These are phyloP conservation scores for Phylloscopus trochilus DNA, from an alignment of 2,113 vertebrate genomes.

Conservation along the genomic window DNA sequence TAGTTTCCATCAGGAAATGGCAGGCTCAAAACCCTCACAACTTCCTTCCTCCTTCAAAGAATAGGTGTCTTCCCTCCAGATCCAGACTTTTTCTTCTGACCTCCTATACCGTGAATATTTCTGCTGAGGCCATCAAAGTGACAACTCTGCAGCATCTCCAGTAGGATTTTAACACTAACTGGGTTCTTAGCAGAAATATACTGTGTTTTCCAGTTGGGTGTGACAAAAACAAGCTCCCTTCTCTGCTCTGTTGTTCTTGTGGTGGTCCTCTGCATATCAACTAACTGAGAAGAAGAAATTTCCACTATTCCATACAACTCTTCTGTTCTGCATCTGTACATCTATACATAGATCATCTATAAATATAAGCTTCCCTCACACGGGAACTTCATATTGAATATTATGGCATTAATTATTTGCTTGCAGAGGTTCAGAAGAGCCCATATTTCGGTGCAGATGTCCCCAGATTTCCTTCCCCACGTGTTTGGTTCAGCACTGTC, in stretches of 20 bases:
- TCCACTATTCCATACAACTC: neutral
- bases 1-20: neutral
- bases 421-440: neutral
- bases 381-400: neutral
- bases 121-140: neutral
- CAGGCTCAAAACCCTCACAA: neutral
- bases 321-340: neutral
- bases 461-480: neutral
- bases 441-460: neutral
- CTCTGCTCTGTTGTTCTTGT: neutral
- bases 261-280: neutral
- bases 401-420: neutral
- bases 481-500: neutral
- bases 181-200: neutral
- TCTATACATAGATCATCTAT: neutral
- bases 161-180: neutral
- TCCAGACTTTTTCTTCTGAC: neutral
- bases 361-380: neutral
- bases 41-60: neutral
- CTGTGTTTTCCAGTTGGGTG: neutral
- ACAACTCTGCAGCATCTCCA: neutral
- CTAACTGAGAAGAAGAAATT: neutral
- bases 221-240: neutral
- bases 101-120: rapidly evolving
- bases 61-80: neutral